A percentile compares a stretch with the other conserved stretches of the same genome.
Evolutionary conservation across 1,140 invertebrate genomes (phyloP).

Genomic region (Cyclargus thomasi): DNA sequence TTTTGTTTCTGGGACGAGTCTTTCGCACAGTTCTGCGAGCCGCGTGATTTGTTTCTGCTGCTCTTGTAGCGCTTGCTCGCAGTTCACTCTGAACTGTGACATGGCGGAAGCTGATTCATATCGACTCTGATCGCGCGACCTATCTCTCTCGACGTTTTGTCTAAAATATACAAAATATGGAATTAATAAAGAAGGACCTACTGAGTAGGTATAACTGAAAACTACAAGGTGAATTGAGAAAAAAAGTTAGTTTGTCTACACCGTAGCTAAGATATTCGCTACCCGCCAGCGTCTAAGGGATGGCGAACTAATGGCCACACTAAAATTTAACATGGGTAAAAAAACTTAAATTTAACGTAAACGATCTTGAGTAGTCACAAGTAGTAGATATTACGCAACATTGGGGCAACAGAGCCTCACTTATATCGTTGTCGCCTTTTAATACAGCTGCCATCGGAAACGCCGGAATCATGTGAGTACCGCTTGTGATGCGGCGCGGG

Average conservation of each 20-base stretch:
- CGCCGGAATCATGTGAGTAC: constrained; percentile 52
- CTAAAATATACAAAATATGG: background rate
- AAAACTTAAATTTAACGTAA: too few species aligned
- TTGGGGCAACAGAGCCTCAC: constrained; percentile 20
- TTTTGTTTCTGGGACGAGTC: constrained; percentile 26
- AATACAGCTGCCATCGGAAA: constrained; percentile 48
- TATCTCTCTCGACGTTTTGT: background rate
- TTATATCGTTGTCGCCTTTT: constrained; percentile 32
- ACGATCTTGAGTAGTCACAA: too few species aligned
- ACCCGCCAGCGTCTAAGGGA: too few species aligned
- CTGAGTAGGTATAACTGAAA: too few species aligned
- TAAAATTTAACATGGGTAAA: too few species aligned
- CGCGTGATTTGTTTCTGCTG: constrained; percentile 52
- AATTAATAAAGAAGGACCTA: too few species aligned
- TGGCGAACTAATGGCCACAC: too few species aligned
- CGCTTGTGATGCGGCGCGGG: constrained; percentile 31
- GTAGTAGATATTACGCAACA: too few species aligned
- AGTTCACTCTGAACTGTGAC: constrained; percentile 41
- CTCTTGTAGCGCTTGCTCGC: constrained; percentile 47
- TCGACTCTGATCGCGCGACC: constrained; percentile 21
- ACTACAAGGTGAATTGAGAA: too few species aligned
- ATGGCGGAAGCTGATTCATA: constrained; percentile 27
- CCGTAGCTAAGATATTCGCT: too few species aligned
- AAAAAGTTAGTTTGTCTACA: too few species aligned
- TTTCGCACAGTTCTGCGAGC: constrained; percentile 49